Base-by-base conservation (phyloP, 64 coral and sea anemone species). In the Dendrophyllia cribrosa region DNA sequence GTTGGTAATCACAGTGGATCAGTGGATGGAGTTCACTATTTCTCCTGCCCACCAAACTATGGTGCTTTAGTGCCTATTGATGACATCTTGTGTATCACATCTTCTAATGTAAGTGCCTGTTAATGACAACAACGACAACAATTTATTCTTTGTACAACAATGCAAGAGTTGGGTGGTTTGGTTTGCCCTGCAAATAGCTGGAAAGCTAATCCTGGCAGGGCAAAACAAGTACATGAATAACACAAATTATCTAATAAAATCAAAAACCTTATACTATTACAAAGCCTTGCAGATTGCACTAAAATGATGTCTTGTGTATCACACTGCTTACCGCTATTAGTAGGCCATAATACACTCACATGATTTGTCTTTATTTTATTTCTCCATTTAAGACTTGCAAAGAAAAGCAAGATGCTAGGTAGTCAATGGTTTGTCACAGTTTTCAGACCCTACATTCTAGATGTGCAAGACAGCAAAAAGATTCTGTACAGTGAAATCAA, bases 11-110 rank as follows among this genome's bases (percentile, higher is more conserved):
- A 84, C 60, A 84, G 43, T 84, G 80, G 80, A 67, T 65, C 20
- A 22, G 19, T 84, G 10, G 20, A 84, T 68, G 80, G 80, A 21
- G 43, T 84, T 84, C 80, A 84, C 2, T 84, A 84, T 84, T 84
- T 84, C 20, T 84, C 61, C 62, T 84, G 80, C 13, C 80, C 80
- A 53, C 80, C 59, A 5, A 84, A 51, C 80, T 84, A 84, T 84
- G 80, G 80, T 23, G 61, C 43, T 11, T 67, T 84, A 14, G 60
- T 84, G 9, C 80, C 43, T 68, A n/a, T 84, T 22, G 61, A 84
- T n/a, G 80, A 84, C 22, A 20, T 84, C 10, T 51, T 84, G 63
- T 84, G 80, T 10, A 51, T 84, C 6, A 84, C 80, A 67, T 49
- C 80, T 22, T 63, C 45, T 15, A 45, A 63, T 17, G 80, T 84